Evolutionary conservation across 2,888 invertebrate genomes (phyloP).

Genomic region (Caenorhabditis sp.): DNA sequence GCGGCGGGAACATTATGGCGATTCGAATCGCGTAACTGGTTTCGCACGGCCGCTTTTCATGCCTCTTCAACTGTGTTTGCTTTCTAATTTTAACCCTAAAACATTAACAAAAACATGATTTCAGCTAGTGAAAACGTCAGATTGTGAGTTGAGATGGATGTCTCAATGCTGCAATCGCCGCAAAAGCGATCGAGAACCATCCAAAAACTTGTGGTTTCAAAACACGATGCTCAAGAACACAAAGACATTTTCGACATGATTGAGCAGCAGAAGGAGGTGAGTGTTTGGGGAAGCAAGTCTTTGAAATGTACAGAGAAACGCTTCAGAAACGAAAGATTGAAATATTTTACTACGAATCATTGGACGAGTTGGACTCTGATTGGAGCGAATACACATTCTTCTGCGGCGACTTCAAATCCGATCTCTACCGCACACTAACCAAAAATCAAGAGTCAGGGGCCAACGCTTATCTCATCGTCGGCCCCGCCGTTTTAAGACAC

Average conservation of each 20-base stretch:
- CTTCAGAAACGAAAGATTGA: constrained; percentile 53
- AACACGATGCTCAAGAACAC: constrained; percentile 38
- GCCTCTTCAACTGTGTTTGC: constrained; percentile 3
- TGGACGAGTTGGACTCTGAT: constrained; percentile 46
- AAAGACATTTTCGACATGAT: constrained; percentile 55
- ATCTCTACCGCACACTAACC: constrained; percentile 48
- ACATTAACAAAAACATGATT: constrained; percentile 4
- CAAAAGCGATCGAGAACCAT: constrained; percentile 42
- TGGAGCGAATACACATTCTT: constrained; percentile 61
- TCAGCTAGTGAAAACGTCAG: constrained; percentile 21
- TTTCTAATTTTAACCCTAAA: neutral
- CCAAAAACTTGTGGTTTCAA: constrained; percentile 56
- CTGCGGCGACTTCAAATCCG: constrained; percentile 57
- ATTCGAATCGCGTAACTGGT: constrained; percentile 36
- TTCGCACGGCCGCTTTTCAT: constrained; percentile 3
- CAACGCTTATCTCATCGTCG: constrained; percentile 58
- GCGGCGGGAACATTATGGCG: constrained; percentile 42
- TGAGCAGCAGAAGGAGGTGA: constrained; percentile 42
- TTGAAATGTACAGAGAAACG: neutral
- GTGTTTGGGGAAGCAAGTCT: neutral
- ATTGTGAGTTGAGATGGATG: constrained; percentile 57
- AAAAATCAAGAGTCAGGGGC: constrained; percentile 40
- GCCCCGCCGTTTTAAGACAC: constrained; percentile 57
- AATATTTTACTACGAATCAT: constrained; percentile 33
- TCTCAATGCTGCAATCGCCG: constrained; percentile 59